Percentiles rank a stretch among this genome's conserved stretches.
These are phyloP conservation scores for Aradophagus sp. DNA, from an alignment of 1,140 invertebrate genomes.

Conservation along the genomic window DNA sequence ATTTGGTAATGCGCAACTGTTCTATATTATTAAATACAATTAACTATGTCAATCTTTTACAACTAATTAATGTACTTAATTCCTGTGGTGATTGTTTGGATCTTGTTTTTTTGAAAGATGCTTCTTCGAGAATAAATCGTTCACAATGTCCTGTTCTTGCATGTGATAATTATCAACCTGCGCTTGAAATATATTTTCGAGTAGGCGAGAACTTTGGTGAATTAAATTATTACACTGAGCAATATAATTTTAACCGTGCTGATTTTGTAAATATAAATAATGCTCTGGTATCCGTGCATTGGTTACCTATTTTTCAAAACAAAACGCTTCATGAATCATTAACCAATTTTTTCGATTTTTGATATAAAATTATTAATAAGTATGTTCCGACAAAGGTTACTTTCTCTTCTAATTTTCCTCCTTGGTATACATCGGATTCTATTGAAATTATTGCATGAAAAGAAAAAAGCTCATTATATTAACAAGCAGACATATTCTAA, in stretches of 20 bases:
- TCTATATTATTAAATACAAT: background rate
- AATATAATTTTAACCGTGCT: conserved; percentile 4
- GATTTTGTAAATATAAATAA: conserved; percentile 3
- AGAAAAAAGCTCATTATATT: background rate
- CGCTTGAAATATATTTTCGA: background rate
- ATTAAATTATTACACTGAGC: background rate
- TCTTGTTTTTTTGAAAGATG: conserved; percentile 2
- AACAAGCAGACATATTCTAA: conserved; percentile 3
- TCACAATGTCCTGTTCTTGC: background rate
- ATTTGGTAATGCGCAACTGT: background rate
- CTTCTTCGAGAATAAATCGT: background rate
- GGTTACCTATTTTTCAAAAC: background rate
- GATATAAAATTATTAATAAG: conserved; percentile 3
- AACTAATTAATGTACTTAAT: background rate
- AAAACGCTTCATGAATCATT: background rate
- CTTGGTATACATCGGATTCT: conserved; percentile 4
- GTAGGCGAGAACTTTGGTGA: background rate
- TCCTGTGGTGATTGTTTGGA: background rate
- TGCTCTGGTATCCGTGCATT: background rate
- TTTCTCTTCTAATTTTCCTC: background rate
- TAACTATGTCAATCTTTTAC: conserved; percentile 6
- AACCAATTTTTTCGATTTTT: background rate
- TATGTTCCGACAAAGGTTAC: conserved; percentile 4
- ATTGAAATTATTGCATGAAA: background rate
- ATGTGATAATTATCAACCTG: conserved; percentile 3